Evolutionary conservation across 2,888 invertebrate species (phyloP).

Genomic region (Thalpophila matura): DNA sequence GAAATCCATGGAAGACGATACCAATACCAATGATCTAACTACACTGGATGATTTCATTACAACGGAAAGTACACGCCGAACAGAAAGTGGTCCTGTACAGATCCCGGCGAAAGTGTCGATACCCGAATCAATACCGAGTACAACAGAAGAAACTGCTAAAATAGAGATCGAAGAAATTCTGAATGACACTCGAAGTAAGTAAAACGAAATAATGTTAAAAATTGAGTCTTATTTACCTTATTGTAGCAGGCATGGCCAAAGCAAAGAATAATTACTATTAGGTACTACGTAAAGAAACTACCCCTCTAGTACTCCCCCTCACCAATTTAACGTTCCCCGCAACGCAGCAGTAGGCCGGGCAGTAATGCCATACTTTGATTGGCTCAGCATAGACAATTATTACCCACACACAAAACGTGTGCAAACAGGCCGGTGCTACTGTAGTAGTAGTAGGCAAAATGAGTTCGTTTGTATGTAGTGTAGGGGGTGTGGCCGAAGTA

Average conservation of each 20-base stretch:
- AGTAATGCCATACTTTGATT: no score
- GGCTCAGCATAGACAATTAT: no score
- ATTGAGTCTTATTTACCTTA: neutral
- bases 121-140: constrained; percentile 58
- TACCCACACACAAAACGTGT: no score
- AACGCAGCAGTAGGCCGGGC: no score
- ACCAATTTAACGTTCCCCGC: no score
- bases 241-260: neutral
- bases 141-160: constrained; percentile 88
- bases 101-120: constrained; percentile 59
- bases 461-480: no score
- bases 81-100: constrained; percentile 62
- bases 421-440: no score
- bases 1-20: constrained; percentile 60
- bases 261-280: no score
- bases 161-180: constrained; percentile 93
- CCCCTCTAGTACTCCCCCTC: no score
- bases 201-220: neutral
- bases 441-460: no score
- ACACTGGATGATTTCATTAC: constrained; percentile 81
- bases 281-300: no score
- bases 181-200: constrained; percentile 90
- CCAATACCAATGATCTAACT: constrained; percentile 63
- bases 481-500: no score
- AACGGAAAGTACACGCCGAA: constrained; percentile 70